Base-by-base conservation (phyloP, 2,113 vertebrate genomes). In the Alethe diademata region DNA sequence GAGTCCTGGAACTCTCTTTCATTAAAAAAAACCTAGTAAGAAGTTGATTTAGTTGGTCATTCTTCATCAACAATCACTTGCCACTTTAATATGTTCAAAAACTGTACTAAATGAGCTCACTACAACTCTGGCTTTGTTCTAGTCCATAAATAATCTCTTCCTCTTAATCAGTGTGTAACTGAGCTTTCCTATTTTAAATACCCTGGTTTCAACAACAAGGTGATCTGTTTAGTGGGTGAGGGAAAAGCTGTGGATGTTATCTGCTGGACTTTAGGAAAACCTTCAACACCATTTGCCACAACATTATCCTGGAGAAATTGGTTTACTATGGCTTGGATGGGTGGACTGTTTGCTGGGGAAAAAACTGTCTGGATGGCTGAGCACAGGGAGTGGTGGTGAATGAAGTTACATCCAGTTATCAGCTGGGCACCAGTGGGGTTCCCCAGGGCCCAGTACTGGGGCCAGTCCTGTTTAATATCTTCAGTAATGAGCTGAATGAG, bases 371-470 rank as follows among this genome's bases (percentile, higher is more conserved):
- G 57, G 36, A 43, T 57, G 26, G 42, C 15, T 2, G 3, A 11
- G 9, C 26, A 19, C 22, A 56, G 26, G 62, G 42, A 43, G 31
- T 24, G 31, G 10, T 20, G 36, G 42, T 48, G 31, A 62, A 28
- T 5, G 14, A 18, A 72, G 16, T 11, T n/a, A 28, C 3, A 70
- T 17, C 5, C 56, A 56, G 35, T 9, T 24, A 10, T 22, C 26
- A n/a, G 22, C 26, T 1, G 0, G n/a, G 16, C 62, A 54, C 18
- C 26, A 48, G 5, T 14, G 14, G 9, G 19, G 22, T 4, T 19
- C 35, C 3, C 8, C 31, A 56, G 33, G 42, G 11, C 36, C 64
- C 42, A 64, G 12, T 33, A 16, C 0, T 80, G 36, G 14, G 50
- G 18, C 26, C 36, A 36, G 19, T n/a, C 36, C 23, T 78, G 64